Evolutionary conservation across 2,888 invertebrate species (phyloP).

Genomic region (Mayetiola destructor): DNA sequence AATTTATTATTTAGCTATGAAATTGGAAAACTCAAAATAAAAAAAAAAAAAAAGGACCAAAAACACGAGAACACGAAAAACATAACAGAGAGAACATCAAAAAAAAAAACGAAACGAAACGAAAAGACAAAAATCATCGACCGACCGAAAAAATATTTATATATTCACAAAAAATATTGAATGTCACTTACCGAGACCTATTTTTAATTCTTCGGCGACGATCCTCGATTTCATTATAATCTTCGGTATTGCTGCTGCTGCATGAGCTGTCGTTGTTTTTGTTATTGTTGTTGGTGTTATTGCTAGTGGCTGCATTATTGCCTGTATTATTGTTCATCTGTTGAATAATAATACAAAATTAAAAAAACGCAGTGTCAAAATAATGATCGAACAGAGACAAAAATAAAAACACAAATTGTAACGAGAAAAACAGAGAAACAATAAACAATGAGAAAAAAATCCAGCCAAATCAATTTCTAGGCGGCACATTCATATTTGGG

Average conservation of each 20-base stretch:
- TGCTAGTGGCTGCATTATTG: no score
- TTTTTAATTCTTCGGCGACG: constrained; percentile 52
- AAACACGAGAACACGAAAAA: no score
- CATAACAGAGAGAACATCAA: not conserved
- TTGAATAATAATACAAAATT: not conserved
- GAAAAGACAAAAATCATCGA: not conserved
- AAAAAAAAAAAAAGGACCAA: no score
- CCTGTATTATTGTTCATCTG: not conserved
- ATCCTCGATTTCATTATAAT: constrained; percentile 61
- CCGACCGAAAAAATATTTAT: not conserved
- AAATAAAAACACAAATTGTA: no score
- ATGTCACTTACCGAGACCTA: constrained; percentile 44
- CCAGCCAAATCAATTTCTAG: no score
- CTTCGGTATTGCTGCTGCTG: constrained; percentile 76
- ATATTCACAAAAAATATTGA: not conserved
- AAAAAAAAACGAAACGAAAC: not conserved
- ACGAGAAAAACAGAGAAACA: no score
- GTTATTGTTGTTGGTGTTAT: not conserved
- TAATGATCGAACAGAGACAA: no score
- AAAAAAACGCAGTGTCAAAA: no score
- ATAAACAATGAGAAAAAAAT: no score
- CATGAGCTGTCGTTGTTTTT: constrained; percentile 31
- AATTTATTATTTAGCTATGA: no score
- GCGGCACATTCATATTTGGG: no score
- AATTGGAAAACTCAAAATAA: no score